These are phyloP conservation scores for Byasa hedistus DNA, from an alignment of 2,888 invertebrate genomes.

Conservation along the genomic window DNA sequence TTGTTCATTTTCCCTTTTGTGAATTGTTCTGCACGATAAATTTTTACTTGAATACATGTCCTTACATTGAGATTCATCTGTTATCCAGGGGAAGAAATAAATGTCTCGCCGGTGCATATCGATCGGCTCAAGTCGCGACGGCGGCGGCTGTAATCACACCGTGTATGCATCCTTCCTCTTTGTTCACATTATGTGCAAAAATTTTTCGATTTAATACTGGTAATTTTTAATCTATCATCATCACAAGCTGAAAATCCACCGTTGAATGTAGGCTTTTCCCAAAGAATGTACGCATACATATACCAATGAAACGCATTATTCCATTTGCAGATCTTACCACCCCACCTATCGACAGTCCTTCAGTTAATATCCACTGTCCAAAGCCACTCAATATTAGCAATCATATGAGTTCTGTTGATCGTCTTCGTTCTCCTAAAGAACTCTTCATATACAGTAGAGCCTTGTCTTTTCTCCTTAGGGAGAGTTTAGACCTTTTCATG, in stretches of 20 bases:
- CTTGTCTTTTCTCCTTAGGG: neutral
- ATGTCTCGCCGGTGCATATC: conserved; percentile 70
- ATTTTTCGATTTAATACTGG: neutral
- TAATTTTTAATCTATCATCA: neutral
- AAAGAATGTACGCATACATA: too few relatives aligned
- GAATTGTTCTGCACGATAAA: neutral
- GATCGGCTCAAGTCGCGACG: conserved; percentile 58
- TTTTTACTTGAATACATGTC: neutral
- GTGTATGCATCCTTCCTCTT: conserved; percentile 30
- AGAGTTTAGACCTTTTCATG: neutral
- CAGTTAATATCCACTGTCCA: too few relatives aligned
- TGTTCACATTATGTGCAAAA: neutral
- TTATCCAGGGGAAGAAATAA: conserved; percentile 59
- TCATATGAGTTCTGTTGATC: too few relatives aligned
- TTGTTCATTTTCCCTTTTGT: too few relatives aligned
- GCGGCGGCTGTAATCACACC: conserved; percentile 61
- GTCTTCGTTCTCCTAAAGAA: too few relatives aligned
- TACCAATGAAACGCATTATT: too few relatives aligned
- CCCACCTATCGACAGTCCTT: too few relatives aligned
- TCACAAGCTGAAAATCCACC: neutral
- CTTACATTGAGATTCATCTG: conserved; percentile 29
- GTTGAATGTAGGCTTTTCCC: too few relatives aligned
- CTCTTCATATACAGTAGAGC: too few relatives aligned
- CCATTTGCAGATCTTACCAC: too few relatives aligned
- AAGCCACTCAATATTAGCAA: too few relatives aligned